Conservation (phyloP, 2,113 vertebrate species). For the Nettapus auritus region DNA sequence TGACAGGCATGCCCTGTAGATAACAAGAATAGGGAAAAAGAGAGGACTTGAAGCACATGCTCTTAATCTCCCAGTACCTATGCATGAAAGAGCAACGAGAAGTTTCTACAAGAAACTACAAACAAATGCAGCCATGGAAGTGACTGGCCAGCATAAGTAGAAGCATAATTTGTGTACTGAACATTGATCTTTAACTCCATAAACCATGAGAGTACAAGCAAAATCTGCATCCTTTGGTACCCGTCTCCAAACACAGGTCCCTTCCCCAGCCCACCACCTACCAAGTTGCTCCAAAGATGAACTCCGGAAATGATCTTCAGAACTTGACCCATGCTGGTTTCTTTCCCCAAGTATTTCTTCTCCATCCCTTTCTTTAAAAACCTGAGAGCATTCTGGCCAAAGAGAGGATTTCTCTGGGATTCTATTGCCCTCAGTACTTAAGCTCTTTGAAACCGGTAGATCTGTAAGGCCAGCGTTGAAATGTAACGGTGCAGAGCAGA, state of each 20-base stretch:
- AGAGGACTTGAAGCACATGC: neutral
- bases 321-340: neutral
- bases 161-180: neutral
- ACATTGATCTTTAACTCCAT: neutral
- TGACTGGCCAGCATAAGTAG: neutral
- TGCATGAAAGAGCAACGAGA: neutral
- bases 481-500: neutral
- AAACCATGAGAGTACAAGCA: neutral
- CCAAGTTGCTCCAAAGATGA: constrained; percentile 2
- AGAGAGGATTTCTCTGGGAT: neutral
- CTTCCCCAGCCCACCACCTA: neutral
- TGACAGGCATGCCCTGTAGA: neutral
- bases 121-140: neutral
- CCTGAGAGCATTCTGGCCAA: neutral
- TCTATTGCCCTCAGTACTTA: neutral
- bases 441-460: neutral
- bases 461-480: neutral
- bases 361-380: neutral
- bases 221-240: neutral
- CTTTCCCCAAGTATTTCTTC: neutral
- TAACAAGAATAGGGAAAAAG: neutral
- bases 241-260: neutral
- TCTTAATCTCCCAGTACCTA: neutral
- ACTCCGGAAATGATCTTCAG: neutral
- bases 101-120: neutral